A percentile compares a stretch with the other conserved stretches of the same genome.
Evolutionary conservation across 2,113 vertebrate genomes (phyloP).

Genomic region (Noctilio leporinus): DNA sequence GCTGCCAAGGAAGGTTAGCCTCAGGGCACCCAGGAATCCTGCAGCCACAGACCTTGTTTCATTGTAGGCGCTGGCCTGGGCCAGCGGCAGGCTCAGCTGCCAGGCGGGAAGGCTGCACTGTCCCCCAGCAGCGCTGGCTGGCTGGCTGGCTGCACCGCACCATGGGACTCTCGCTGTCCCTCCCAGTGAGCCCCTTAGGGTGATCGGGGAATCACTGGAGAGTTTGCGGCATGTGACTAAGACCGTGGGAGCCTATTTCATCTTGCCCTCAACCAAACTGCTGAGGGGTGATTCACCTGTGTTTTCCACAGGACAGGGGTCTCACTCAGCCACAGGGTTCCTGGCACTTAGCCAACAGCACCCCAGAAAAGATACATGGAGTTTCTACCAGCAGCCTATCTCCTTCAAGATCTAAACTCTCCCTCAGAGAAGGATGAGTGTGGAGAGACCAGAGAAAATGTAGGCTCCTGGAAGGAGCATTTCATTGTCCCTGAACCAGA

Average conservation of each 20-base stretch:
- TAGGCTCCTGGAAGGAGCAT: neutral
- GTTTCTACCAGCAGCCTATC: neutral
- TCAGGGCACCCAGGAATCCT: neutral
- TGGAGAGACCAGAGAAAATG: neutral
- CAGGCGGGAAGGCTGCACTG: fast-evolving
- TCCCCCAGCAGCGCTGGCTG: fast-evolving
- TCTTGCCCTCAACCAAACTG: neutral
- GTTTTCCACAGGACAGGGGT: neutral
- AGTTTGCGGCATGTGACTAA: conserved; percentile 15
- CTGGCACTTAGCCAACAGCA: neutral
- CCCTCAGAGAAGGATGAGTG: neutral
- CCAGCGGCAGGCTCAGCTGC: neutral
- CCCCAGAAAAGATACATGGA: neutral
- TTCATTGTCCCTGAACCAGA: neutral
- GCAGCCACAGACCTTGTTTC: neutral
- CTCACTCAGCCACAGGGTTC: neutral
- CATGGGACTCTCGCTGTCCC: neutral
- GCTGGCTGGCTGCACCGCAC: neutral
- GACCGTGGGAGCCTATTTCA: neutral
- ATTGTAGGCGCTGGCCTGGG: neutral
- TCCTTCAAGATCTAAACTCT: neutral
- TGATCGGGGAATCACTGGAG: conserved; percentile 18
- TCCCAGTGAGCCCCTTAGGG: neutral
- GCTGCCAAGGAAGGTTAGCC: neutral
- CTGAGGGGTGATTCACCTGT: neutral